Percentiles rank a stretch among this genome's conserved stretches.
Evolutionary conservation across 2,113 vertebrate genomes (phyloP).

Genomic region (Symphodus melops): DNA sequence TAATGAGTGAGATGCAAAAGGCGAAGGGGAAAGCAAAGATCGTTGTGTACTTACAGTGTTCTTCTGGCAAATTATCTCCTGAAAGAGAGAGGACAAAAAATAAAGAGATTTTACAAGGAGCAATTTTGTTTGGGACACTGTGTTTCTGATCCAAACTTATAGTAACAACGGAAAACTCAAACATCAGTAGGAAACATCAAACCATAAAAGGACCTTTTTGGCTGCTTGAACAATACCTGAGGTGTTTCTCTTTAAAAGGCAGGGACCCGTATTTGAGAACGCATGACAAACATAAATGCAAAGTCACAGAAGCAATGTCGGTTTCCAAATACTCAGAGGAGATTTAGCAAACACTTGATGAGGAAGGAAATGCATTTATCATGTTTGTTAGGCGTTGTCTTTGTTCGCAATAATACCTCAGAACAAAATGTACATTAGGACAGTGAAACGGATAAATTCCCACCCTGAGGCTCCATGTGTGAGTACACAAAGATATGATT

Average conservation of each 20-base stretch:
- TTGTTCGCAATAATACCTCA: background rate
- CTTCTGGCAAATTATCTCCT: slow-evolving; percentile 99
- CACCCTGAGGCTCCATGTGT: too few relatives aligned
- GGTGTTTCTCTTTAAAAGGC: background rate
- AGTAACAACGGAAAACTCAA: background rate
- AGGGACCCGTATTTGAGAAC: background rate
- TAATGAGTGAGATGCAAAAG: slow-evolving; percentile 61
- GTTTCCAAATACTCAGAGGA: background rate
- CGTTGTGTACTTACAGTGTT: slow-evolving; percentile 93
- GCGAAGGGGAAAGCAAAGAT: background rate
- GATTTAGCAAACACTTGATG: slow-evolving; percentile 2
- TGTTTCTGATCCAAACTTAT: background rate
- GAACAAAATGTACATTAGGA: background rate
- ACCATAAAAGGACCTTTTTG: background rate
- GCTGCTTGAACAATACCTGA: background rate
- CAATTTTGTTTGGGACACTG: slow-evolving; percentile 9
- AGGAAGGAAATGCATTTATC: slow-evolving; percentile 7
- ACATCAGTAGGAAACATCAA: background rate
- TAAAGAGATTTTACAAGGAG: slow-evolving; percentile 34
- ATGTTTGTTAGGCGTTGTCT: background rate
- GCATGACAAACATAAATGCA: background rate
- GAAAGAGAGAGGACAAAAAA: slow-evolving; percentile 67
- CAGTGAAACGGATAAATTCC: background rate
- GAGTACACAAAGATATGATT: background rate
- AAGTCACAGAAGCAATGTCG: too few relatives aligned